Base-by-base conservation (phyloP, 1,140 invertebrate genomes). In the Geopemphigus sp. region DNA sequence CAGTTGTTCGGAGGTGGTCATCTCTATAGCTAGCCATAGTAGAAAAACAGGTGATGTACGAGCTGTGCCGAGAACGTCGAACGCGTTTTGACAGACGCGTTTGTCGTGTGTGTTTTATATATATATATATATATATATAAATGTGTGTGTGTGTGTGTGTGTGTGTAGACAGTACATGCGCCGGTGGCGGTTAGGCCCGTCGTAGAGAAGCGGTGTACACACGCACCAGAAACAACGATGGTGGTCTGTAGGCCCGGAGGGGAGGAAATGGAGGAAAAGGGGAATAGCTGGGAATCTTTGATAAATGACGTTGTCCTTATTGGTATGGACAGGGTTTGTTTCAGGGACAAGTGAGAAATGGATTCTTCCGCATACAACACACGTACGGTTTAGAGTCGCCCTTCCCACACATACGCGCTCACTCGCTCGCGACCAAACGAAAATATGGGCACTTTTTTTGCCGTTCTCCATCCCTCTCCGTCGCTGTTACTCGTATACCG, bases 241-340 rank as follows among this genome's bases (percentile, higher is more conserved):
- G 66, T 47, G 66, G 66, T 70, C 12, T 32, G 19, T 47, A 24
- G n/a, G 45, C 29, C 24, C 32, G 56, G 72, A 4, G 26, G 29
- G 32, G 54, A 1, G 17, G 24, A 8, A 39, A 5, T 0, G 32
- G n/a, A 24, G 53, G 17, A 39, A 39, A 39, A 5, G 26, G 22
- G 26, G 14, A 24, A 54, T 54, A 57, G 74, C 57, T 26, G 74
- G 74, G 74, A 78, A 78, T 78, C 74, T 78, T 78, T 78, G 74
- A 78, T 78, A 78, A 78, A 78, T 78, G 74, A 78, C 74, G 61
- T 78, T 39, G 74, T 78, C 74, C 74, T 78, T 78, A 78, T 78
- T 78, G 74, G 74, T 78, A 78, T 78, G 74, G 74, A 78, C 74
- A 78, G 74, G 74, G 74, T 78, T 78, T 78, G 74, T 78, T 78